Base-by-base conservation (phyloP, 2,888 invertebrate species). In the Lasioglossum pauxillum region DNA sequence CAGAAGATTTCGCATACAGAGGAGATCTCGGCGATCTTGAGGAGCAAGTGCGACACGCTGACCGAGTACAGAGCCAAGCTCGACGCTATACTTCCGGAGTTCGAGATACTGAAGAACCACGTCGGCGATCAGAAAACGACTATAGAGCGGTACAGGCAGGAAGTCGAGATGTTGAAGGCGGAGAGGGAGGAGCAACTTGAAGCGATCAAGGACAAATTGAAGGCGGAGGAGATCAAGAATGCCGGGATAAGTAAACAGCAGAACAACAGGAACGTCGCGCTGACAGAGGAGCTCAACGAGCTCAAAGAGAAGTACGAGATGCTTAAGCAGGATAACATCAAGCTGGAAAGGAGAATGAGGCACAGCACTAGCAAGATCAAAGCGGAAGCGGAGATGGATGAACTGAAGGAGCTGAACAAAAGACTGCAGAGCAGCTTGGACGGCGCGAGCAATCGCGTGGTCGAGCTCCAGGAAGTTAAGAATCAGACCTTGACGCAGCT, bases 301-400 rank as follows among this genome's bases (percentile, higher is more conserved):
- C 95, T 96, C 84, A 95, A 95, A 2, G 96, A 96, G 57, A 96
- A 96, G 85, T 96, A 95, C 91, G 95, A 96, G 85, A 94, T 94
- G 31, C 92, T 96, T 5, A 95, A 95, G 5, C 95, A 94, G 71
- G 94, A 94, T 0, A 95, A 96, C 23, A 95, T 95, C 38, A 96
- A 96, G 74, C 82, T 95, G 31, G 79, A 90, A 5, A 89, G 89
- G 44, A 94, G 94, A 75, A 90, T 93, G 64, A 79, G 96, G n/a
- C 96, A 95, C 91, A 96, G 96, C 90, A 96, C 96, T 60, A 96
- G 95, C 82, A 96, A 96, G 53, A 91, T 92, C 7, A 91, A 89
- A 46, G 92, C 91, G 4, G 94, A 95, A 73, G 89, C 92, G 8
- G 93, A 94, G 31, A 91, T 94, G 57, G 93, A 95, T 78, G 93